Evolutionary conservation across 2,797 vertebrate species (phyloP).

Genomic region (Tokudaia muenninki): DNA sequence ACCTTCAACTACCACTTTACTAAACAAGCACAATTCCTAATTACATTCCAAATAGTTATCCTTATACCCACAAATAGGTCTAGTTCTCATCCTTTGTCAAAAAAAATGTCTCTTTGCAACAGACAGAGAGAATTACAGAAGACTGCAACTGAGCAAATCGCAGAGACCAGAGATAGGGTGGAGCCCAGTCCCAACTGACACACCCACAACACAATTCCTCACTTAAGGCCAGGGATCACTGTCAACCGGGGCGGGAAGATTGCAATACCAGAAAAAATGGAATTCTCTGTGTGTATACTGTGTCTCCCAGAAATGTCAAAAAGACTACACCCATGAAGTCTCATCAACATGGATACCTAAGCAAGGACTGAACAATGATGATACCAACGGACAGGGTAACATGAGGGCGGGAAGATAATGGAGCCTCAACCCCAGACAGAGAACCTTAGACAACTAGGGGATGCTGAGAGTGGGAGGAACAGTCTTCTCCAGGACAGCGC

Average conservation of each 20-base stretch:
- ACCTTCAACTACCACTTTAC: no score
- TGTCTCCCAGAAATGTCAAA: not conserved
- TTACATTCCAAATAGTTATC: not conserved
- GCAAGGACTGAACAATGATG: not conserved
- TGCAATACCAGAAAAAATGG: not conserved
- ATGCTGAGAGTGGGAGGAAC: not conserved
- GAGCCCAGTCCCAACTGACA: not conserved
- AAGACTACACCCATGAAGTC: no score
- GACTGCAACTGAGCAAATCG: not conserved
- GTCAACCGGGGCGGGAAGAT: no score
- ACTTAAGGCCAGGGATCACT: not conserved
- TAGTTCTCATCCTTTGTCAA: not conserved
- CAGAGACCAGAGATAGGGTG: not conserved
- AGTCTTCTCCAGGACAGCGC: not conserved
- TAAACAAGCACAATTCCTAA: not conserved
- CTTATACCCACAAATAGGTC: not conserved
- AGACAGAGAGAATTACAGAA: not conserved
- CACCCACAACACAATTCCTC: not conserved
- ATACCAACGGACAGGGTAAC: not conserved
- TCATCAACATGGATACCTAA: not conserved
- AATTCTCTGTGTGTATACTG: not conserved
- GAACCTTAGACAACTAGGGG: not conserved
- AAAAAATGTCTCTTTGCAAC: not conserved
- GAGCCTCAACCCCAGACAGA: not conserved
- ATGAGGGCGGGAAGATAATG: no score